These are phyloP conservation scores for Idris sp. DNA, from an alignment of 1,140 invertebrate species.

Conservation along the genomic window DNA sequence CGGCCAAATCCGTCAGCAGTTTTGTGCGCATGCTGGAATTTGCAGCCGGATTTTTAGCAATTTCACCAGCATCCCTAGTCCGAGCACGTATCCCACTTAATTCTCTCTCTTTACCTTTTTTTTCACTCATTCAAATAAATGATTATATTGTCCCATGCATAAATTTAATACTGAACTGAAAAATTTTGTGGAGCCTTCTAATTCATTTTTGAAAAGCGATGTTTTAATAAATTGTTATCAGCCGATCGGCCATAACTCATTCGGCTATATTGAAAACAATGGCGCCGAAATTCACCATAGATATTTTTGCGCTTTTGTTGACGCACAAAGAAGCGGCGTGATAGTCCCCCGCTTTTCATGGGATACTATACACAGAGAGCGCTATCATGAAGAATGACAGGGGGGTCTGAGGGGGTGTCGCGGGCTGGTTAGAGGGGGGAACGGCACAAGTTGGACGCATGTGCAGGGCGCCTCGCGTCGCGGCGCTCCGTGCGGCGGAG, in stretches of 20 bases:
- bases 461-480: constrained; percentile 78
- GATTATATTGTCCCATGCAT: too few relatives aligned
- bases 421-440: constrained; percentile 64
- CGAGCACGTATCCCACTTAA: too few relatives aligned
- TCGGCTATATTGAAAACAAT: constrained; percentile 44
- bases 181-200: too few relatives aligned
- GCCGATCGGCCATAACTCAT: constrained; percentile 35
- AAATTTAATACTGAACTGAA: too few relatives aligned
- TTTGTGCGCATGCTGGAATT: constrained; percentile 64
- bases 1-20: constrained; percentile 72
- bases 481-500: constrained; percentile 75
- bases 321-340: constrained; percentile 72
- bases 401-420: constrained; percentile 60
- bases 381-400: constrained; percentile 68
- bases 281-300: constrained; percentile 53
- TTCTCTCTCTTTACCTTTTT: too few relatives aligned
- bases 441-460: constrained; percentile 75
- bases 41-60: constrained; percentile 71
- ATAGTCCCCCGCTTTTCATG: constrained; percentile 61
- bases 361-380: constrained; percentile 62
- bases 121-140: too few relatives aligned
- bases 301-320: constrained; percentile 70
- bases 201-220: too few relatives aligned
- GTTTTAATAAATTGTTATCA: constrained; percentile 48
- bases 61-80: too few relatives aligned